Conservation (phyloP, 1,140 invertebrate genomes). For the Drosophila repletoides region DNA sequence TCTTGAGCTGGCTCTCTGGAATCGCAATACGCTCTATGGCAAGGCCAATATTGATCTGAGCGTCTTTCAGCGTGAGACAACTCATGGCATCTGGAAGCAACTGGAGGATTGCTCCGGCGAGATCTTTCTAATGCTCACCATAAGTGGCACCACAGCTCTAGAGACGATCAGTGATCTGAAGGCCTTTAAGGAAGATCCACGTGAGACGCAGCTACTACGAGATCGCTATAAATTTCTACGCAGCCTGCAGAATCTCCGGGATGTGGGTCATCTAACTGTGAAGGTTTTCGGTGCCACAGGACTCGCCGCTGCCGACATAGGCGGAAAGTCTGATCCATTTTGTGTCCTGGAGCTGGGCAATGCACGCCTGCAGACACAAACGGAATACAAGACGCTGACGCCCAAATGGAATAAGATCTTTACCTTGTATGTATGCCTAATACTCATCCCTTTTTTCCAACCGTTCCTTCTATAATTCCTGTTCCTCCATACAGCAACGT, state of each 20-base stretch:
- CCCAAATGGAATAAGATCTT: slow-evolving; percentile 99
- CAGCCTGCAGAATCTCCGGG: slow-evolving; percentile 89
- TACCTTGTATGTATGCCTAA: slow-evolving; percentile 91
- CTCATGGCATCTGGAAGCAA: slow-evolving; percentile 93
- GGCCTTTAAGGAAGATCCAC: slow-evolving; percentile 90
- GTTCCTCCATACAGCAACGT: slow-evolving; percentile 90
- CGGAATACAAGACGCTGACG: slow-evolving; percentile 98
- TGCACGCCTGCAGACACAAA: slow-evolving; percentile 97
- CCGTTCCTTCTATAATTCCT: slow-evolving; percentile 51
- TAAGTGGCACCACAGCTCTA: slow-evolving; percentile 95
- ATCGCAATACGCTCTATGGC: slow-evolving; percentile 75
- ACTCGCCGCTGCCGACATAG: slow-evolving; percentile 94
- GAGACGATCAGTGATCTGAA: slow-evolving; percentile 96
- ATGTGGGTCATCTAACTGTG: slow-evolving; percentile 94
- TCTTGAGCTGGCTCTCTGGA: slow-evolving; percentile 76
- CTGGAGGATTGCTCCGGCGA: slow-evolving; percentile 95
- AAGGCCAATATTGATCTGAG: slow-evolving; percentile 94
- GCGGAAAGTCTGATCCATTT: slow-evolving; percentile 98
- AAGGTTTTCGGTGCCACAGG: slow-evolving; percentile 95
- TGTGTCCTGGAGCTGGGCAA: slow-evolving; percentile 98
- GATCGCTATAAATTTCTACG: slow-evolving; percentile 90
- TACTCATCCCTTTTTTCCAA: background rate
- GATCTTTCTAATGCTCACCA: slow-evolving; percentile 95
- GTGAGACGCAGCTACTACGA: slow-evolving; percentile 86
- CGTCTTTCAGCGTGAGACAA: slow-evolving; percentile 93